Percentiles rank a stretch among this genome's conserved stretches.
Evolutionary conservation across 2,113 vertebrate species (phyloP).

Genomic region (Oxyruncus cristatus): DNA sequence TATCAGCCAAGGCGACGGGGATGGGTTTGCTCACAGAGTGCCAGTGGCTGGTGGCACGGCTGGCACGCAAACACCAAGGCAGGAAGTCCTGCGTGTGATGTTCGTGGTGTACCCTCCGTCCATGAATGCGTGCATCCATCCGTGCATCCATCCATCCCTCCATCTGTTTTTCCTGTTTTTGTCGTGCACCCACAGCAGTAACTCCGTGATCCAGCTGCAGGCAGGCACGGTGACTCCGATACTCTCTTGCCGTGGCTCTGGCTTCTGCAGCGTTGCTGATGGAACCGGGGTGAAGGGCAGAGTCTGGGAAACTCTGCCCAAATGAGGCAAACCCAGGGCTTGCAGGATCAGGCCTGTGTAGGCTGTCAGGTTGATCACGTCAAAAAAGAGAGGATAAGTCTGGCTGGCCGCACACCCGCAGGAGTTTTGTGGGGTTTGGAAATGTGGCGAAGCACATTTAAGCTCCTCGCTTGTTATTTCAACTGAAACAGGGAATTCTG

Average conservation of each 20-base stretch:
- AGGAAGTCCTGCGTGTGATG: not conserved
- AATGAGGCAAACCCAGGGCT: not conserved
- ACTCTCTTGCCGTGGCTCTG: not conserved
- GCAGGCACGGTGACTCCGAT: fast-evolving
- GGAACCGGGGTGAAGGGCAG: not conserved
- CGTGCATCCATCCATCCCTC: no score
- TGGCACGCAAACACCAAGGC: not conserved
- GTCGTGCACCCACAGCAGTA: not conserved
- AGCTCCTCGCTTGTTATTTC: not conserved
- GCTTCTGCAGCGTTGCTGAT: fast-evolving
- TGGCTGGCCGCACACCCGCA: not conserved
- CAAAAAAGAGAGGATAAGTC: not conserved
- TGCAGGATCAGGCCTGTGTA: not conserved
- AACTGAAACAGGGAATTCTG: not conserved
- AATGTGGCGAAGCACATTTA: not conserved
- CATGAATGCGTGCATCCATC: not conserved
- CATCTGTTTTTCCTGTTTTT: not conserved
- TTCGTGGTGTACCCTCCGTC: not conserved
- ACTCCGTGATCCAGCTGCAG: no score
- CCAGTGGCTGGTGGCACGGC: not conserved
- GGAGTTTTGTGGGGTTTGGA: not conserved
- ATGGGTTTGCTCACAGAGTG: fast-evolving
- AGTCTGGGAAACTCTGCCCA: fast-evolving
- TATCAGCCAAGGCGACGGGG: not conserved
- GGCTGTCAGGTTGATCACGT: not conserved